Evolutionary conservation across 1,140 invertebrate species (phyloP), one percentile per base, ranked within the genome.

Genomic region (Metaphire vulgaris): DNA sequence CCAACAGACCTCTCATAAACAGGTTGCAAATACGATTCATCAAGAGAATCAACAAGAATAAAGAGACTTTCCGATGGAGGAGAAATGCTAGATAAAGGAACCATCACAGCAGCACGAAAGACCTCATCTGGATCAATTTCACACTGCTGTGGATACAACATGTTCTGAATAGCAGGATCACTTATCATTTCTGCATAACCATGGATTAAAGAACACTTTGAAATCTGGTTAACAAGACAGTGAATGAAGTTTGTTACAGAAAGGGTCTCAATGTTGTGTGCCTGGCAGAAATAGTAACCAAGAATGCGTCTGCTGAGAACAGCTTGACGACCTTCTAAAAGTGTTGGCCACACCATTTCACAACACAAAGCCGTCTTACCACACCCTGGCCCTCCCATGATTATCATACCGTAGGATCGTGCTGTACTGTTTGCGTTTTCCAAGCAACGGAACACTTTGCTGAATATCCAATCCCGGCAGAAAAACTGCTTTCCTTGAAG

Each of bases 391-490:
- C 93, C 92, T 1, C 93, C 94, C 72, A 96, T 88, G 71, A 95
- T 89, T 15, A 96, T 86, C 0, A 92, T 91, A 0, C 94, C 94
- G 81, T 92, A 92, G 0, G 84, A 84, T 78, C 86, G 85, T 69
- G 81, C 80, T 33, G 83, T 81, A 33, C 82, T 82, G 64, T 73
- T 79, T 76, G 83, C 79, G 75, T 81, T 86, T 80, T 97, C 94
- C 79, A 98, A 83, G 78, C 93, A 95, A 80, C 96, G 92, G 1
- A 91, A 90, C n/a, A 98, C 89, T 86, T 97, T 97, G 83, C 92
- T 92, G 81, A 97, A 95, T 1, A 93, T 93, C 96, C 95, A 98
- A 86, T 97, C 95, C n/a, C 96, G 89, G 81, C 92, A 92, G 84
- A 91, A 93, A 87, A 85, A 85, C 0, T 81, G 80, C 76, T 84